Conservation (phyloP, 2,888 invertebrate genomes). For the Eupithecia centaureata region DNA sequence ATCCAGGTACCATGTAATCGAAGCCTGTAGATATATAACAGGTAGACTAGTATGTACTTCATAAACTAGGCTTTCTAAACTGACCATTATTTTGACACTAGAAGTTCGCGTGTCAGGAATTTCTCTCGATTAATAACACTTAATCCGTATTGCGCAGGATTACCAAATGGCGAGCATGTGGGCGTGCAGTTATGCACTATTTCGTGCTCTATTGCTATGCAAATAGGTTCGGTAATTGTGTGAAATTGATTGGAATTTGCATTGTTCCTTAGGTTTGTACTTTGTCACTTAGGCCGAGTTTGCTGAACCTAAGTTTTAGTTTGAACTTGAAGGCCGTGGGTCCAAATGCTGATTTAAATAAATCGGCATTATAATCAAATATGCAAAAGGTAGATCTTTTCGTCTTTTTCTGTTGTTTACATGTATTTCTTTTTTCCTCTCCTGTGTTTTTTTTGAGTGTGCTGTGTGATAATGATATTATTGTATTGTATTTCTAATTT, state of each 20-base stretch:
- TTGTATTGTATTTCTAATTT: too few relatives aligned
- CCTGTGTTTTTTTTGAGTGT: too few relatives aligned
- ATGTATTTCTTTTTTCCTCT: too few relatives aligned
- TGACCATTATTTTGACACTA: constrained; percentile 3
- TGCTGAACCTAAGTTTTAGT: background rate
- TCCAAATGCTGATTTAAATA: background rate
- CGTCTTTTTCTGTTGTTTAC: too few relatives aligned
- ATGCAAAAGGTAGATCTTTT: too few relatives aligned
- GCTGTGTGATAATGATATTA: too few relatives aligned
- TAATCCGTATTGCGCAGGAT: constrained; percentile 20
- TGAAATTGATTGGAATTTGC: constrained; percentile 22
- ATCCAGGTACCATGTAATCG: background rate
- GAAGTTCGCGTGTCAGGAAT: constrained; percentile 12
- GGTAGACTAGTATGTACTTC: background rate
- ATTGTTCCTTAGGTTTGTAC: background rate
- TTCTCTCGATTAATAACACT: constrained; percentile 13
- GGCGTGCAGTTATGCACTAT: constrained; percentile 34
- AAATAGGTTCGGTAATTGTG: constrained; percentile 16
- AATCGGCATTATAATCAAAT: too few relatives aligned
- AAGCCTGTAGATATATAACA: background rate
- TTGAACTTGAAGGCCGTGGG: background rate
- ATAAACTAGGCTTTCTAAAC: background rate
- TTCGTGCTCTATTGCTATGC: constrained; percentile 24
- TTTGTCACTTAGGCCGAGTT: background rate
- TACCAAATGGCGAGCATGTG: constrained; percentile 21